Percentiles rank a stretch among this genome's conserved stretches.
These are phyloP conservation scores for Ditylenchus weischeri DNA, from an alignment of 2,888 invertebrate genomes.

Conservation along the genomic window DNA sequence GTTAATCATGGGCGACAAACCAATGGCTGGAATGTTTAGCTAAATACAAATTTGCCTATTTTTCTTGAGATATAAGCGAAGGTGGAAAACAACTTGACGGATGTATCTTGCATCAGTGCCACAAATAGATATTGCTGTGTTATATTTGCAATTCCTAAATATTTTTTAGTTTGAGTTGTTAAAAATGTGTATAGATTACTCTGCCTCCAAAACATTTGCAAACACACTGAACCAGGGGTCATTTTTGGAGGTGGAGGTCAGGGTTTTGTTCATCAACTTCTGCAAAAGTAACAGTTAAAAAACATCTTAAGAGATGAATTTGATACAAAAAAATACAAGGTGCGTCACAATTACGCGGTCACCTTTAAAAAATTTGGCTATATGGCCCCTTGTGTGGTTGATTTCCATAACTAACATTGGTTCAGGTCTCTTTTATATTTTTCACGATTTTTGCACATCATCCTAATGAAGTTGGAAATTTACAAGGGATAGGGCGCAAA, in stretches of 20 bases:
- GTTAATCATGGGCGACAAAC: constrained; percentile 84
- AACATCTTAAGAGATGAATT: too few relatives aligned
- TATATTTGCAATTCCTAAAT: constrained; percentile 70
- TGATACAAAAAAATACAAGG: too few relatives aligned
- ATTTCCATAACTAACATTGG: too few relatives aligned
- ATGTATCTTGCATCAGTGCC: constrained; percentile 85
- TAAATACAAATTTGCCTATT: constrained; percentile 45
- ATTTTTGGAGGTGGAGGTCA: constrained; percentile 51
- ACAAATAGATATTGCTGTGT: constrained; percentile 78
- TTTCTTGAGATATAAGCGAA: background rate
- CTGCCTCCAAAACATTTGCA: constrained; percentile 60
- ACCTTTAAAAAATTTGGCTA: too few relatives aligned
- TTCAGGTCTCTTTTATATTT: too few relatives aligned
- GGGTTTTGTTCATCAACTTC: constrained; percentile 38
- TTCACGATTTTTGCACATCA: too few relatives aligned
- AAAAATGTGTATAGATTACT: constrained; percentile 54
- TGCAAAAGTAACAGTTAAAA: constrained; percentile 12
- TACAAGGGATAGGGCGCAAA: too few relatives aligned
- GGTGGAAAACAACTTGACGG: constrained; percentile 64
- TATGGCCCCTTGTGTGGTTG: too few relatives aligned
- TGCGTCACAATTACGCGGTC: too few relatives aligned
- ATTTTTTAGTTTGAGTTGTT: background rate
- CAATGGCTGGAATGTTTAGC: constrained; percentile 77
- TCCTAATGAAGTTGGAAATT: too few relatives aligned
- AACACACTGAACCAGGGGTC: constrained; percentile 63